A percentile compares a stretch with the other conserved stretches of the same genome.
These are phyloP conservation scores for Gymnoscelis rufifasciata DNA, from an alignment of 2,888 invertebrate species.

Conservation along the genomic window DNA sequence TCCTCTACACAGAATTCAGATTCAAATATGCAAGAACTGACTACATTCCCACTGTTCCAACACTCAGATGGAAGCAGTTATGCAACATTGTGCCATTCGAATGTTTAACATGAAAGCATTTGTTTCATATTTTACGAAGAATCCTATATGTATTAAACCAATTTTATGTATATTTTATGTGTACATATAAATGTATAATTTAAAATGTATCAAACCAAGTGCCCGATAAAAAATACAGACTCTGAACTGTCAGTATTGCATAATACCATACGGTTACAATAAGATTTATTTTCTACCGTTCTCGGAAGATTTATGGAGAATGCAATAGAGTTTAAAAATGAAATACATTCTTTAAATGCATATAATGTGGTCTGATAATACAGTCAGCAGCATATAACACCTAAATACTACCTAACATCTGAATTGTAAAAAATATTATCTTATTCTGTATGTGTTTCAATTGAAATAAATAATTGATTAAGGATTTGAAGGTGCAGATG, in stretches of 20 bases:
- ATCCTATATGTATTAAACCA: too few species aligned
- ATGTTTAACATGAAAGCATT: too few species aligned
- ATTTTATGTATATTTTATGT: too few species aligned
- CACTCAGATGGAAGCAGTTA: background rate
- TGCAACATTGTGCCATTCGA: background rate
- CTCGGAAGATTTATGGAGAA: conserved; percentile 23
- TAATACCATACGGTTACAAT: background rate
- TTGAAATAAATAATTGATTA: too few species aligned
- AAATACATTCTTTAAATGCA: background rate
- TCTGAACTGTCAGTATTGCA: background rate
- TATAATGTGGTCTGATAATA: background rate
- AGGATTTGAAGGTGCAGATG: too few species aligned
- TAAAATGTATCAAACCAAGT: too few species aligned
- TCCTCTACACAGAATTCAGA: conserved; percentile 7
- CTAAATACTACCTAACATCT: too few species aligned
- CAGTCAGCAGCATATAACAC: background rate
- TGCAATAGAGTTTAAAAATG: background rate
- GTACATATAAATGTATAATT: too few species aligned
- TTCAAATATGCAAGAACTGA: conserved; percentile 14
- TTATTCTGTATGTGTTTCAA: too few species aligned
- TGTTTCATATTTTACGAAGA: too few species aligned
- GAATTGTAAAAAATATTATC: too few species aligned
- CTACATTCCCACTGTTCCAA: conserved; percentile 15
- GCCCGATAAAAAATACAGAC: too few species aligned
- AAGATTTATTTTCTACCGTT: conserved; percentile 12